Base-by-base conservation (phyloP, 2,113 vertebrate species). In the Lampris incognitus region DNA sequence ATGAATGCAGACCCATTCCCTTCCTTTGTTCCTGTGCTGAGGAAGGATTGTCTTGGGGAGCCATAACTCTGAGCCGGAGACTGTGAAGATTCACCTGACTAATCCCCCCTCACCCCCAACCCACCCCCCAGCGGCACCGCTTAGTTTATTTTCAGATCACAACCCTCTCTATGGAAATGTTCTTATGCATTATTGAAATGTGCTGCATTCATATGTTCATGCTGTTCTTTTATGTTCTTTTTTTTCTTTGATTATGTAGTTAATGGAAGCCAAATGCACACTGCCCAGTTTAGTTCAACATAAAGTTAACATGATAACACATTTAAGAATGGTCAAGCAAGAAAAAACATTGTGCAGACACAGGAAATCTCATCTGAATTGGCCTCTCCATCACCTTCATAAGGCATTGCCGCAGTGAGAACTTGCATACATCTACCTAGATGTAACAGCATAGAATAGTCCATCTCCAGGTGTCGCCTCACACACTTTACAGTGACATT, bases 1-100 rank as follows among this genome's bases (percentile, higher is more conserved):
- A 68, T 3, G 0, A 56, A 40, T 62, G 9, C 36, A 60, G 41
- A 60, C 46, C 8, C 24, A 4, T 49, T 38, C 6, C 24, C 24
- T 24, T 36, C 44, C 2, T 39, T 38, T 57, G 24, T 8, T 10
- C 36, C 60, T 7, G 1, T 57, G 41, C 39, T 36, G 70, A 60
- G n/a, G 5, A 66, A 74, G 24, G 41, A 57, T 69, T 74, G 49
- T 72, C 59, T 51, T 65, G 48, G 49, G 44, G 40, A 50, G 37
- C 79, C 72, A 69, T 68, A 51, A 77, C 74, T 67, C 56, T 46
- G 66, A 77, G 39, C 50, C 38, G 55, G 9, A 57, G 41, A 54
- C 37, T 54, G 6, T 55, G 54, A 42, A 55, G 56, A 69, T 75
- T 67, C 72, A 67, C 48, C 36, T 57, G 70, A 69, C 9, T 65